Evolutionary conservation across 2,113 vertebrate genomes (phyloP).

Genomic region (Pygoscelis adeliae): DNA sequence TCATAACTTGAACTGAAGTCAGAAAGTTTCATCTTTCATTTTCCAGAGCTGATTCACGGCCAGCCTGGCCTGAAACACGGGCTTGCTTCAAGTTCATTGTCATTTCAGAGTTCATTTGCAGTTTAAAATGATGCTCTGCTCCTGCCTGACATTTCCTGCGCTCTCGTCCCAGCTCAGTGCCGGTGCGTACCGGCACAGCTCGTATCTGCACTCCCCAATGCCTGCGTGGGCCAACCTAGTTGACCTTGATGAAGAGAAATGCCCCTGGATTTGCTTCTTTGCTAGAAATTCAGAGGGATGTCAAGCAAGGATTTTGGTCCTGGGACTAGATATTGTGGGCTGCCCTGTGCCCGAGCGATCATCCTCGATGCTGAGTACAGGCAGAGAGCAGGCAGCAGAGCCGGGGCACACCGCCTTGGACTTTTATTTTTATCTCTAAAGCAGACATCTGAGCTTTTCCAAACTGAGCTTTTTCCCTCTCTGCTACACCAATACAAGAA

Average conservation of each 20-base stretch:
- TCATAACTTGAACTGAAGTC: slow-evolving; percentile 33
- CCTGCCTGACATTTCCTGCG: background rate
- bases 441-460: background rate
- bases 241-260: background rate
- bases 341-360: rapidly evolving
- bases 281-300: background rate
- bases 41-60: slow-evolving; percentile 12
- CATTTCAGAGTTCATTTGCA: slow-evolving; percentile 18
- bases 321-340: background rate
- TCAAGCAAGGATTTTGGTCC: background rate
- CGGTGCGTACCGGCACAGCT: rapidly evolving
- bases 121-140: background rate
- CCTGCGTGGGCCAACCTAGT: background rate
- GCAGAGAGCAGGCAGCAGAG: background rate
- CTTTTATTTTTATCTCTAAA: background rate
- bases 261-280: background rate
- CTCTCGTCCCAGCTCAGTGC: background rate
- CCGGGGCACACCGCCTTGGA: background rate
- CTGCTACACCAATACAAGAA: background rate
- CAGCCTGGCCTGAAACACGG: background rate
- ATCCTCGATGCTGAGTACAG: background rate
- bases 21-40: slow-evolving; percentile 10
- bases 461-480: background rate
- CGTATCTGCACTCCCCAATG: background rate
- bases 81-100: background rate